phyloP scores from a whole-genome alignment of 2,113 vertebrate species.

The Aegotheles bennettii region DNA sequence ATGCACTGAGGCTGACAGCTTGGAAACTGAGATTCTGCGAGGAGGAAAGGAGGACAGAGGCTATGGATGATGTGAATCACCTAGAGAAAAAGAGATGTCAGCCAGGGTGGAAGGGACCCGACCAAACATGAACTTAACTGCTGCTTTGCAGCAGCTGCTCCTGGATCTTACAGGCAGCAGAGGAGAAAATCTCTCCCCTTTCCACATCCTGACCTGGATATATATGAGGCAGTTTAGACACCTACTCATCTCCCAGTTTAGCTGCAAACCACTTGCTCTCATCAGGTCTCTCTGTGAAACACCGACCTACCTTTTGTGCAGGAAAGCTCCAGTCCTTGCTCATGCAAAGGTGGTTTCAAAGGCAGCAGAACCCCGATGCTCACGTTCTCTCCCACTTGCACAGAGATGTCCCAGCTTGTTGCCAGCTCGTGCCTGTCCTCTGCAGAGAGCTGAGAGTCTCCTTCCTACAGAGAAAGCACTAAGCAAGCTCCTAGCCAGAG shows the following conservation, averaged over 20 bases:
- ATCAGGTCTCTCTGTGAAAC: neutral
- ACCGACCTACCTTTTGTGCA: neutral
- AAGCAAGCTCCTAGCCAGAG: neutral
- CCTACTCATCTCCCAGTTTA: neutral
- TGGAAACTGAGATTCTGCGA: neutral
- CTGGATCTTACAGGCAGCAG: neutral
- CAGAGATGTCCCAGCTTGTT: fast-evolving
- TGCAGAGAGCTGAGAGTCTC: neutral
- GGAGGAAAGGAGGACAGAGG: neutral
- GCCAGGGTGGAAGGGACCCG: neutral
- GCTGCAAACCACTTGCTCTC: neutral
- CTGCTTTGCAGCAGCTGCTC: neutral
- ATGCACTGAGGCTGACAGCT: neutral
- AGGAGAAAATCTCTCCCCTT: neutral
- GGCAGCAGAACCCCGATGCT: neutral
- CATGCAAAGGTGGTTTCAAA: neutral
- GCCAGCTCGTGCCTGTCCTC: neutral
- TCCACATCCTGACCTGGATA: neutral
- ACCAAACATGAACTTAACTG: neutral
- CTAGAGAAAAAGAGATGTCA: neutral
- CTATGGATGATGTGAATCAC: neutral
- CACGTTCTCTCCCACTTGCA: neutral
- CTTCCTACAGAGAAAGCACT: neutral
- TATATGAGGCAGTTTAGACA: neutral
- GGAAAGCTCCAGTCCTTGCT: neutral